phyloP scores from a whole-genome alignment of 2,888 invertebrate species.

The Helicoverpa assulta region DNA sequence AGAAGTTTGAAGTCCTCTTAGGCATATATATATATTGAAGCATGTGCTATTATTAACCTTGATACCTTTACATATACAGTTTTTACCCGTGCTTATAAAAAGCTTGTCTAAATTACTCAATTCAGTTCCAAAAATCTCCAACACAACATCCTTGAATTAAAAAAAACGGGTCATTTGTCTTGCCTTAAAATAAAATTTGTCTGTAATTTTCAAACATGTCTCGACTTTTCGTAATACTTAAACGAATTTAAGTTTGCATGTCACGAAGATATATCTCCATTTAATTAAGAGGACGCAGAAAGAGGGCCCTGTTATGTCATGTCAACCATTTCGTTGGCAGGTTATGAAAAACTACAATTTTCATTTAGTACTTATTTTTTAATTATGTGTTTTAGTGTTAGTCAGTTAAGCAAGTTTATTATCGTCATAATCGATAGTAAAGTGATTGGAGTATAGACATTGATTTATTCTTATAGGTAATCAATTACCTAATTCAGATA shows the following conservation, averaged over 20 bases:
- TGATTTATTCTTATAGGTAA: slow-evolving; percentile 33
- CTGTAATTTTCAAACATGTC: slow-evolving; percentile 33
- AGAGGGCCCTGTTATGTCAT: slow-evolving; percentile 7
- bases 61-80: neutral
- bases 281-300: slow-evolving; percentile 42
- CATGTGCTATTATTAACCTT: neutral
- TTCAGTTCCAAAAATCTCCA: slow-evolving; percentile 26
- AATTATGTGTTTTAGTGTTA: neutral
- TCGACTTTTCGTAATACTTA: slow-evolving; percentile 10
- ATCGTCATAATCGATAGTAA: neutral
- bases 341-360: slow-evolving; percentile 21
- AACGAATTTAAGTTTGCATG: slow-evolving; percentile 23
- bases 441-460: slow-evolving; percentile 7
- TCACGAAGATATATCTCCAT: slow-evolving; percentile 41
- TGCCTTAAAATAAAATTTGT: slow-evolving; percentile 21
- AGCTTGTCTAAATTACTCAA: neutral
- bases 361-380: neutral
- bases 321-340: slow-evolving; percentile 2
- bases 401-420: neutral
- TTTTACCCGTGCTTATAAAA: neutral
- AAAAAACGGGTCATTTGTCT: slow-evolving; percentile 3
- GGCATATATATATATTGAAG: neutral
- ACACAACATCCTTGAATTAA: slow-evolving; percentile 18
- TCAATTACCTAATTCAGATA: slow-evolving; percentile 39
- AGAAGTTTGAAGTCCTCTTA: too few species aligned